Evolutionary conservation across 2,888 invertebrate species (phyloP).

Genomic region (Lucinisca nassula): DNA sequence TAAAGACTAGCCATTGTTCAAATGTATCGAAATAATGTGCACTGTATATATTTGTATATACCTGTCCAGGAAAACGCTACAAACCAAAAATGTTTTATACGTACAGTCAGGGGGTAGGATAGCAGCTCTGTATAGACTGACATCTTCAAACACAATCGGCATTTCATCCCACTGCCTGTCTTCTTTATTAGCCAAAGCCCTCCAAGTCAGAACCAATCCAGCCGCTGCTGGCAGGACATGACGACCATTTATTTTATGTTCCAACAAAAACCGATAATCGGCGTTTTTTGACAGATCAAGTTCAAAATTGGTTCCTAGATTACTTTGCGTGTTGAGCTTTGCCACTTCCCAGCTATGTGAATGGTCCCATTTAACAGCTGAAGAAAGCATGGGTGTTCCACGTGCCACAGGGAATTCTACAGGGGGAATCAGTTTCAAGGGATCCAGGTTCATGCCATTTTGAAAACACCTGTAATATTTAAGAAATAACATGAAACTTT

Average conservation of each 20-base stretch:
- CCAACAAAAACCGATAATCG: constrained; percentile 90
- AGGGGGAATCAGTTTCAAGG: constrained; percentile 92
- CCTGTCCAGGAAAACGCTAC: no score
- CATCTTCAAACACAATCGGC: constrained; percentile 95
- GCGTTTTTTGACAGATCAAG: constrained; percentile 74
- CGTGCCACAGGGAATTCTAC: constrained; percentile 93
- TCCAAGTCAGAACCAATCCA: constrained; percentile 90
- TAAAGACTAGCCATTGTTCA: no score
- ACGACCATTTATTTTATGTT: constrained; percentile 96
- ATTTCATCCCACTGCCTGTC: constrained; percentile 90
- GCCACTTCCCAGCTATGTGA: constrained; percentile 92
- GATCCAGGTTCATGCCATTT: constrained; percentile 93
- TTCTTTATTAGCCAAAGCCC: constrained; percentile 87
- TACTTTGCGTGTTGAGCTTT: constrained; percentile 71
- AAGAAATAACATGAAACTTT: not conserved
- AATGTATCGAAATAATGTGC: no score
- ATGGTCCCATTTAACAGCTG: constrained; percentile 96
- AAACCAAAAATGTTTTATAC: not conserved
- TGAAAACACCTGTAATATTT: constrained; percentile 91
- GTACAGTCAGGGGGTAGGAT: constrained; percentile 91
- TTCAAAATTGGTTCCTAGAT: not conserved
- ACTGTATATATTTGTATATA: no score
- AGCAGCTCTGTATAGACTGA: constrained; percentile 97
- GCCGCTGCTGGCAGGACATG: constrained; percentile 96
- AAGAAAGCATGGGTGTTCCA: constrained; percentile 95